Evolutionary conservation across 2,888 invertebrate species (phyloP).

Genomic region (Trissolcus brochymenae): DNA sequence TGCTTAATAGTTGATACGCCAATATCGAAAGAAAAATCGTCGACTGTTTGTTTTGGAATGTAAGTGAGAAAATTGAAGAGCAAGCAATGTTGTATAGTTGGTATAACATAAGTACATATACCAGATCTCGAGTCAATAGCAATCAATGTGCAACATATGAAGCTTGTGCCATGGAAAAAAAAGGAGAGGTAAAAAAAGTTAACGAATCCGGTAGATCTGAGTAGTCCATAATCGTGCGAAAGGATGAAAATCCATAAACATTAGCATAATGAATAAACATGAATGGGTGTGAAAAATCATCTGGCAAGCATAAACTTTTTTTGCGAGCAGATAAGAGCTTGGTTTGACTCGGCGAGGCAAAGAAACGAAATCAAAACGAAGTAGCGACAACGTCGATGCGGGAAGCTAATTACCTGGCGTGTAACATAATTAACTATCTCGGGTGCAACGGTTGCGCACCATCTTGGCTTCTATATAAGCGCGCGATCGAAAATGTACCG

Average conservation of each 20-base stretch:
- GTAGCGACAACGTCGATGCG: slow-evolving; percentile 58
- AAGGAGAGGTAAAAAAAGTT: background rate
- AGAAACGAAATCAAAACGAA: slow-evolving; percentile 58
- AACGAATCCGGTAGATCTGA: slow-evolving; percentile 27
- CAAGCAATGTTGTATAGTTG: background rate
- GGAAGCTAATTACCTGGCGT: slow-evolving; percentile 68
- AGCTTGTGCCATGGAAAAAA: background rate
- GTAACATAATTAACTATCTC: slow-evolving; percentile 69
- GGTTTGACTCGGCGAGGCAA: slow-evolving; percentile 20
- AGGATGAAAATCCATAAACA: slow-evolving; percentile 45
- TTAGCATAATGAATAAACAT: slow-evolving; percentile 51
- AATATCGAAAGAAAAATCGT: background rate
- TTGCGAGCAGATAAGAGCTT: background rate
- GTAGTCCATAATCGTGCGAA: slow-evolving; percentile 40
- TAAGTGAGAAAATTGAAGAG: slow-evolving; percentile 19
- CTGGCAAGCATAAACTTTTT: slow-evolving; percentile 32
- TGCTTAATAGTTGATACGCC: too few relatives aligned
- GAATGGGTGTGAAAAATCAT: slow-evolving; percentile 38
- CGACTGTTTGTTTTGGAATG: slow-evolving; percentile 2
- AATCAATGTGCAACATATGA: slow-evolving; percentile 11
- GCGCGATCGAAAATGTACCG: slow-evolving; percentile 68
- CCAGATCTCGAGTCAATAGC: slow-evolving; percentile 22
- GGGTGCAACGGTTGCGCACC: slow-evolving; percentile 54
- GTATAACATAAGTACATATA: too few relatives aligned
- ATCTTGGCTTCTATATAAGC: slow-evolving; percentile 56